Conservation (phyloP, 2,113 vertebrate species). For the Cyanoliseus patagonus region DNA sequence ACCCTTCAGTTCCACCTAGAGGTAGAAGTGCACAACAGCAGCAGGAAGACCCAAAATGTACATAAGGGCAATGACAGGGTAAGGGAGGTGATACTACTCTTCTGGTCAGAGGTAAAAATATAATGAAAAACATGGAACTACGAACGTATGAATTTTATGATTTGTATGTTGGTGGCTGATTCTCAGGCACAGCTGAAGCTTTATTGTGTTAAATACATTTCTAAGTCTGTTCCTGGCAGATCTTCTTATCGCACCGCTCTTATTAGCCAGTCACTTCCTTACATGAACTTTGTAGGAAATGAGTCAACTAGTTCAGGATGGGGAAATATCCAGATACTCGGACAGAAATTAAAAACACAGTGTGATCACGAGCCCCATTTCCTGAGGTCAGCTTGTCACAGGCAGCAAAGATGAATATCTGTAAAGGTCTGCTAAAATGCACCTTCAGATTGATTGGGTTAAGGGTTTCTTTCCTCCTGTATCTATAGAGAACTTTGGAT, state of each 20-base stretch:
- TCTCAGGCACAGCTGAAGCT: neutral
- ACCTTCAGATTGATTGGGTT: neutral
- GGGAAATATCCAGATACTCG: neutral
- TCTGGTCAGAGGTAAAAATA: neutral
- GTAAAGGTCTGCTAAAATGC: neutral
- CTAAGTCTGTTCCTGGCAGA: neutral
- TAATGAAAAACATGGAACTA: neutral
- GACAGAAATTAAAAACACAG: neutral
- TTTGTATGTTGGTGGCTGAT: neutral
- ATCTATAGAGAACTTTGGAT: neutral
- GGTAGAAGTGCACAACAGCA: neutral
- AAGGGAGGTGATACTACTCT: neutral
- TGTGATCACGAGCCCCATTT: neutral
- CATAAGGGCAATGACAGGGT: neutral
- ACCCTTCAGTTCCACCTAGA: conserved; percentile 56
- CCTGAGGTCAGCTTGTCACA: neutral
- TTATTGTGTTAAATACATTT: neutral
- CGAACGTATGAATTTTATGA: neutral
- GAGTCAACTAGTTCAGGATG: neutral
- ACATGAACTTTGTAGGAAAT: neutral
- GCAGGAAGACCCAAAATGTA: neutral
- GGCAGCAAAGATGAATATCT: neutral
- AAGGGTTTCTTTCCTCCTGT: neutral
- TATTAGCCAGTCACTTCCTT: fast-evolving
- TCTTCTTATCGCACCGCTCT: neutral